Evolutionary conservation across 2,888 invertebrate genomes (phyloP), one percentile per base, ranked within the genome.

Genomic region (Habroteleia sp.): DNA sequence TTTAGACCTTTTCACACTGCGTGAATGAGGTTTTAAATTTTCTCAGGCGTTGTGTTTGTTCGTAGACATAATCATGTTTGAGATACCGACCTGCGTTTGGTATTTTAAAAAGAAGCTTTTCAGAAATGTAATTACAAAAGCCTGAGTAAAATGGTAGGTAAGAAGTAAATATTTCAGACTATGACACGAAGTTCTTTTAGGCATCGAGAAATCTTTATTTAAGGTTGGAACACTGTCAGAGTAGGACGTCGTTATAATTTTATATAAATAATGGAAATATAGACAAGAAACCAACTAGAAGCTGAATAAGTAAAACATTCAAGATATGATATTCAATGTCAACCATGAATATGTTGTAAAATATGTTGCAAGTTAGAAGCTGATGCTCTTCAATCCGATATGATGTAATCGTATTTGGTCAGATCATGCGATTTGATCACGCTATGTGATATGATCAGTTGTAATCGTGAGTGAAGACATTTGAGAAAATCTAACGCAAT

Each of bases 331-430:
- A 29, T 29, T 29, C 29, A 10, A 4, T 33, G 11, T 33, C 31
- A 33, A 33, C 31, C 1, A 33, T 3, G 1, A 11, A 33, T 20
- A 11, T 29, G 27, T 7, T 29, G 8, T 29, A 11, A 11, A 11
- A 33, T 11, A 33, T 33, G 4, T 3, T 35, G 16, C 16, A 35
- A 8, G 7, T 14, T 35, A 6, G 6, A 35, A 14, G 35, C 14
- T 8, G 7, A 5, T 35, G 37, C 17, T 37, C 8, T 17, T 6
- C 17, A 17, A 37, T 37, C n/a, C 16, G 37, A 37, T 37, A 37
- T 37, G 37, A 17, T 37, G 37, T 17, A 37, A 37, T 37, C n/a
- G 16, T 37, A 17, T 8, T 37, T 37, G 17, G 39, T 39, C 20
- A 20, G 10, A 39, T 39, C 10, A 20, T 39, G 39, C 16, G 37